These are phyloP conservation scores for Fulica atra DNA, from an alignment of 2,113 vertebrate genomes.

Conservation along the genomic window DNA sequence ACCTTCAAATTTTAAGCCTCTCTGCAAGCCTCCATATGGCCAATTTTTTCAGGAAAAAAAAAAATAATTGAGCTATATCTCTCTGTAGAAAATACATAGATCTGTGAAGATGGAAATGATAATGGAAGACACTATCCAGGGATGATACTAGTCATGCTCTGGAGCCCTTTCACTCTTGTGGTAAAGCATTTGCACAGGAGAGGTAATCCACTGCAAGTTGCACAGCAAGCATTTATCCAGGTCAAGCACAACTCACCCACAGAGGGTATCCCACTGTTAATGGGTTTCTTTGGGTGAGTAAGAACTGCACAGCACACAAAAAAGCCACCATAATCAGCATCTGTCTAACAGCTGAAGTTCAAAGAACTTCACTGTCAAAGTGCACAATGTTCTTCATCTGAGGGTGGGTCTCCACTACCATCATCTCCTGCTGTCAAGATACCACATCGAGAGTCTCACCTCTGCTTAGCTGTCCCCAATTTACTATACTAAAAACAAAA, in stretches of 20 bases:
- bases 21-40: background rate
- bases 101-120: background rate
- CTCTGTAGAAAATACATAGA: background rate
- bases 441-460: conserved; percentile 21
- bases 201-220: background rate
- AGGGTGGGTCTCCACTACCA: background rate
- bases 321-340: conserved; percentile 51
- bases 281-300: background rate
- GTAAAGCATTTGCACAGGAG: background rate
- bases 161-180: background rate
- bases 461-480: conserved; percentile 22
- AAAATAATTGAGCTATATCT: background rate
- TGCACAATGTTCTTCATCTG: background rate
- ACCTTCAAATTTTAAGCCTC: background rate
- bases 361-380: conserved; percentile 39
- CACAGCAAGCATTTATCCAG: background rate
- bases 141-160: background rate
- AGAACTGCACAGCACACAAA: background rate
- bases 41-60: background rate
- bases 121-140: background rate
- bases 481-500: conserved; percentile 32
- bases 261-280: background rate
- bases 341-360: conserved; percentile 10
- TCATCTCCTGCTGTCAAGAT: conserved; percentile 18
- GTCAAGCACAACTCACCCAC: background rate